Base-by-base conservation (phyloP, 2,888 invertebrate genomes). In the Nemoura dubitans region DNA sequence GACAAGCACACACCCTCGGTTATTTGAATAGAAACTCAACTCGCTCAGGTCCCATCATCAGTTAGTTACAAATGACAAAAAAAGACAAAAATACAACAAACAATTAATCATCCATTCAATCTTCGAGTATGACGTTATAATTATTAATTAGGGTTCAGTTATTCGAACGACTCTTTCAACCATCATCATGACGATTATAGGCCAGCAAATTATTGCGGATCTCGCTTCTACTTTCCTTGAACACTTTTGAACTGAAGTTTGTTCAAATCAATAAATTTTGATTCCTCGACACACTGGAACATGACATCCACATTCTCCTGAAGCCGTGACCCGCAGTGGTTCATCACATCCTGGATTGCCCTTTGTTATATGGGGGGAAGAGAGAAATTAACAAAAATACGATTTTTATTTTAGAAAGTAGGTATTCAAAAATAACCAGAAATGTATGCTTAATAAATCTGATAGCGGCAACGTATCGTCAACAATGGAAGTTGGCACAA, bases 61-160 rank as follows among this genome's bases (percentile, higher is more conserved):
- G 81, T 81, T 30, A 59, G 14, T 59, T 59, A 59, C 59, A 59
- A 28, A 80, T 21, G 80, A 36, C 80, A 80, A 80, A 80, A 27
- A 29, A 36, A 36, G 36, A 36, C 36, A 36, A 36, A 59, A 81
- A n/a, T 81, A 81, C 29, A 81, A 59, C 59, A 59, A 21, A 59
- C 29, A 28, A 26, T 78, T 78, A 78, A 78, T 26, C 29, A 78
- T 28, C 16, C 14, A 78, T 78, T 78, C 10, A 78, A 78, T 78
- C 29, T 29, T 28, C 29, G 78, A 78, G n/a, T 25, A 77, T 77
- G 77, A n/a, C 2, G 26, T 77, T 77, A 25, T n/a, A 14, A 78
- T 7, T 78, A 78, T 78, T 78, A 36, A 28, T 29, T 25, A 28
- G 78, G 14, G 29, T 25, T 78, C 27, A 78, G 7, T 78, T 78